Evolutionary conservation across 2,888 invertebrate genomes (phyloP).

Genomic region (Idaea straminata): DNA sequence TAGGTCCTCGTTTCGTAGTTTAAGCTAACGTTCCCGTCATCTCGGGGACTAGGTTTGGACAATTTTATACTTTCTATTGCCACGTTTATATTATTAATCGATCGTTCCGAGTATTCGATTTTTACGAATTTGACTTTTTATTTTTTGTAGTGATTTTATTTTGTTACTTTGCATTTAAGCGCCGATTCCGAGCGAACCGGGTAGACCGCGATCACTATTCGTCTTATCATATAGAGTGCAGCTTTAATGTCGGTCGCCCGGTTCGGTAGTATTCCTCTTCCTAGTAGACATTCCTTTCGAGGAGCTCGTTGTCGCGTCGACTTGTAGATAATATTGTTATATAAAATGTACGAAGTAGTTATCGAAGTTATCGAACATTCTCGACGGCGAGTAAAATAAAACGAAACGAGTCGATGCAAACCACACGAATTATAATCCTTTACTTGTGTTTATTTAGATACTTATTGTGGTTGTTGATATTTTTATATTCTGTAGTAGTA

Average conservation of each 20-base stretch:
- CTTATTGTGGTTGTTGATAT: constrained; percentile 30
- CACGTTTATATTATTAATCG: constrained; percentile 36
- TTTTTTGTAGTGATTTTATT: constrained; percentile 49
- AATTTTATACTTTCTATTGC: constrained; percentile 13
- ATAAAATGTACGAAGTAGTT: constrained; percentile 19
- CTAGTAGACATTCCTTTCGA: constrained; percentile 29
- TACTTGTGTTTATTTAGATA: constrained; percentile 26
- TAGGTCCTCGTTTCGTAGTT: constrained; percentile 31
- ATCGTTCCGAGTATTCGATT: constrained; percentile 19
- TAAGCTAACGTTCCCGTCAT: constrained; percentile 17
- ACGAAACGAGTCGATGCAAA: constrained; percentile 30
- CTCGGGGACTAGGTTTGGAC: constrained; percentile 18
- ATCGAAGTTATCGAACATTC: constrained; percentile 3
- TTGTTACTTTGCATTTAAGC: constrained; percentile 64
- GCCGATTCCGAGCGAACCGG: constrained; percentile 25
- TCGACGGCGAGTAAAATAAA: constrained; percentile 3
- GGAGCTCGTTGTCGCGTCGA: constrained; percentile 22
- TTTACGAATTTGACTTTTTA: constrained; percentile 61
- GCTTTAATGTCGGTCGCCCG: constrained; percentile 28
- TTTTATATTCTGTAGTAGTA: constrained; percentile 21
- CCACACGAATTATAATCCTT: constrained; percentile 32
- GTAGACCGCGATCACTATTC: constrained; percentile 23
- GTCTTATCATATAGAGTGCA: constrained; percentile 17
- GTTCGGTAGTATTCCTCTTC: constrained; percentile 14
- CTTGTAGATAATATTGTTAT: constrained; percentile 15